These are phyloP conservation scores for Perdita meconis DNA, from an alignment of 2,888 invertebrate species.

Conservation along the genomic window DNA sequence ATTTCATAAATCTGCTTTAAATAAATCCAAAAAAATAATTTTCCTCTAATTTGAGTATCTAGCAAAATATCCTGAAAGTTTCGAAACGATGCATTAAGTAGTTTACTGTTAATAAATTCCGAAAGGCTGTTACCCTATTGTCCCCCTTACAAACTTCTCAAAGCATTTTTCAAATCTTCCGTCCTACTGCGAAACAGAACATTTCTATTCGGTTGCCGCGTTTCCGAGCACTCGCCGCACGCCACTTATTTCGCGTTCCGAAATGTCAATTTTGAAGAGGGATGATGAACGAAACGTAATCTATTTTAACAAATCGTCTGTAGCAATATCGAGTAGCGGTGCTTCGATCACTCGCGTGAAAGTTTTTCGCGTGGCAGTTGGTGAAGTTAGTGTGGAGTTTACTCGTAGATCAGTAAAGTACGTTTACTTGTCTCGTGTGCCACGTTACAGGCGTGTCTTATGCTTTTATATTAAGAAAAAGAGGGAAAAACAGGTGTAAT, in stretches of 20 bases:
- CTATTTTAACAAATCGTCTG: constrained; percentile 19
- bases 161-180: constrained; percentile 46
- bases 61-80: too few relatives aligned
- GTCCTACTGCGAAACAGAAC: constrained; percentile 29
- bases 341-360: constrained; percentile 29
- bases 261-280: constrained; percentile 39
- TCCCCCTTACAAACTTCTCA: not conserved
- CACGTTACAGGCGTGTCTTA: constrained; percentile 22
- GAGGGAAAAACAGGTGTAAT: constrained; percentile 22
- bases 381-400: constrained; percentile 9
- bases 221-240: constrained; percentile 44
- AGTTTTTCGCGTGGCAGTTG: not conserved
- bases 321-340: constrained; percentile 22
- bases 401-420: not conserved
- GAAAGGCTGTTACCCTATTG: too few relatives aligned
- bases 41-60: too few relatives aligned
- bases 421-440: constrained; percentile 20
- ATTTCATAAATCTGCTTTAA: too few relatives aligned
- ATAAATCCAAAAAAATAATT: too few relatives aligned
- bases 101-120: too few relatives aligned
- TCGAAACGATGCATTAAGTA: too few relatives aligned
- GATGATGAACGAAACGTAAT: constrained; percentile 21
- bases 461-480: constrained; percentile 59
- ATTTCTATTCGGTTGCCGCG: not conserved
- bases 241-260: not conserved